These are phyloP conservation scores for Hyperoplus immaculatus DNA, from an alignment of 2,797 vertebrate species.

Conservation along the genomic window DNA sequence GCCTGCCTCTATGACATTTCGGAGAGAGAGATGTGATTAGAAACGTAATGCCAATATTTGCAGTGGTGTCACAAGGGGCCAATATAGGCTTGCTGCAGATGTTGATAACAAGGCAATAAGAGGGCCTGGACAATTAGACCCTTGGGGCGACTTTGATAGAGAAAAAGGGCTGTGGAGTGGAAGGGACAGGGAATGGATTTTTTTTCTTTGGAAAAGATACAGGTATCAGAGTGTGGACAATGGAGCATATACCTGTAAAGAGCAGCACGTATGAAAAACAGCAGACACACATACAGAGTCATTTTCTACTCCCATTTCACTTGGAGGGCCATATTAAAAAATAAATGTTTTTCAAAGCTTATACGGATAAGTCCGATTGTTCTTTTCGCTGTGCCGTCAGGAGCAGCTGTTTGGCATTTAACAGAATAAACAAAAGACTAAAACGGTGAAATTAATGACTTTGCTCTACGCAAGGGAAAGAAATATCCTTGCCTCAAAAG, in stretches of 20 bases:
- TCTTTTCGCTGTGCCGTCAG: constrained; percentile 23
- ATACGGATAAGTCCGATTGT: constrained; percentile 15
- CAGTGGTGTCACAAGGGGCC: constrained; percentile 66
- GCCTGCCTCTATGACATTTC: constrained; percentile 69
- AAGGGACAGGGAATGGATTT: constrained; percentile 54
- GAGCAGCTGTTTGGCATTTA: constrained; percentile 21
- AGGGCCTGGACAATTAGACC: constrained; percentile 72
- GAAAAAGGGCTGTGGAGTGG: constrained; percentile 46
- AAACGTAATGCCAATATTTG: constrained; percentile 79
- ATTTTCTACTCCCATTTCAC: constrained; percentile 28
- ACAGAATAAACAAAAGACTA: constrained; percentile 28
- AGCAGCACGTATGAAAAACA: constrained; percentile 42
- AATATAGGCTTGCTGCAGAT: constrained; percentile 59
- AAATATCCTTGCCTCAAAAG: constrained; percentile 37
- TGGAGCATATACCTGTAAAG: constrained; percentile 36
- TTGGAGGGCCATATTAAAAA: neutral
- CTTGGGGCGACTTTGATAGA: constrained; percentile 74
- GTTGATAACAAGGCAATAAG: constrained; percentile 80
- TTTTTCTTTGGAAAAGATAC: constrained; percentile 53
- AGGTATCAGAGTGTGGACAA: constrained; percentile 41
- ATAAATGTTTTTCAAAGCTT: constrained; percentile 23
- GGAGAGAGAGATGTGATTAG: constrained; percentile 72
- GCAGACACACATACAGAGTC: constrained; percentile 1
- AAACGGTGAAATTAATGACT: constrained; percentile 40
- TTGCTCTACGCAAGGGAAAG: constrained; percentile 10